Evolutionary conservation across 2,888 invertebrate species (phyloP).

Genomic region (Drosophila nigritarsus): DNA sequence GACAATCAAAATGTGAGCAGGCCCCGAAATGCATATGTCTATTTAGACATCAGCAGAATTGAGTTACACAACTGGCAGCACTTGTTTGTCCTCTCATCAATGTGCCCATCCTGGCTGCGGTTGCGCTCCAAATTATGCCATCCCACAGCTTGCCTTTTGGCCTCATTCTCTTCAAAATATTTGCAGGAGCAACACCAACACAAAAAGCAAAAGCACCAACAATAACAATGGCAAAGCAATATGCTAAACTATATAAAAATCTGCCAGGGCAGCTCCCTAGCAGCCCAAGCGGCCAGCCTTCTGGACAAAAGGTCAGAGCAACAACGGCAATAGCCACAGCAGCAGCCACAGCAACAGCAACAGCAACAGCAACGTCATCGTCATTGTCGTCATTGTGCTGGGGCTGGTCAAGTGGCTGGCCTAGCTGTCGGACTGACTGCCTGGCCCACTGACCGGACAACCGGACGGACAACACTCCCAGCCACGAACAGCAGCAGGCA

Average conservation of each 20-base stretch:
- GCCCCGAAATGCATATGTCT: constrained; percentile 65
- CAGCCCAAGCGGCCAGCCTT: constrained; percentile 26
- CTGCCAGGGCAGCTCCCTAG: constrained; percentile 50
- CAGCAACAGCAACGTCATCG: constrained; percentile 58
- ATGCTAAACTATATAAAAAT: constrained; percentile 74
- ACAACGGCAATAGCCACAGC: background rate
- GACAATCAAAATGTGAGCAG: constrained; percentile 73
- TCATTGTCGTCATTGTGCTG: constrained; percentile 70
- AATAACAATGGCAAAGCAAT: constrained; percentile 55
- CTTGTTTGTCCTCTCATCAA: constrained; percentile 53
- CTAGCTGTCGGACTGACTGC: constrained; percentile 13
- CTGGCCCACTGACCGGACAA: constrained; percentile 10
- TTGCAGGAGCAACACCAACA: constrained; percentile 53
- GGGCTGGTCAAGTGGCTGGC: constrained; percentile 72
- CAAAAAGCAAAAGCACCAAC: constrained; percentile 19
- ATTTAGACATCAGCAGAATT: constrained; percentile 68
- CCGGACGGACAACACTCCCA: constrained; percentile 31
- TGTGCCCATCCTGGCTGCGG: constrained; percentile 37
- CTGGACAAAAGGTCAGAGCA: constrained; percentile 70
- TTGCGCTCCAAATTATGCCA: constrained; percentile 69
- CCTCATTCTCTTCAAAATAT: constrained; percentile 69
- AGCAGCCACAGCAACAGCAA: background rate
- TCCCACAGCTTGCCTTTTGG: constrained; percentile 67
- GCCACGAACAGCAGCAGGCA: constrained; percentile 41
- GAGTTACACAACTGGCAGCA: constrained; percentile 61